Base-by-base conservation (phyloP, 2,113 vertebrate species). In the Leptobrachium leishanense region DNA sequence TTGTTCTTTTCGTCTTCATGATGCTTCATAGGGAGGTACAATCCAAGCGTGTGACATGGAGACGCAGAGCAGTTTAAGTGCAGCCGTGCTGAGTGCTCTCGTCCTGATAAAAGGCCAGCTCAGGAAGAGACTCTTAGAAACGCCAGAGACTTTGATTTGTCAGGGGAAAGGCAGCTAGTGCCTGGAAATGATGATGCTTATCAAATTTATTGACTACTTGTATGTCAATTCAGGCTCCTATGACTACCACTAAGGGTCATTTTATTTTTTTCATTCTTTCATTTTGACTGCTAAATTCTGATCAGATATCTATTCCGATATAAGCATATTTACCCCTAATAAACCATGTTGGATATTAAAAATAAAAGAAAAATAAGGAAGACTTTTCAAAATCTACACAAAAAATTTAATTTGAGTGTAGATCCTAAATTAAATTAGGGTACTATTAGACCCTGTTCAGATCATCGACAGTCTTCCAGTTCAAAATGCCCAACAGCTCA, bases 131-230 rank as follows among this genome's bases (percentile, higher is more conserved):
- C 10, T 43, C 41, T 1, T 2, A 43, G 66, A 40, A 68, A 68
- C 66, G 15, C 42, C 66, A 68, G 6, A 43, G 40, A 68, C 66
- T 68, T 67, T 67, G 31, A 67, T 67, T 40, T 68, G 66, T n/a
- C 42, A 15, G 41, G 42, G 66, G 12, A 68, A 15, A 68, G 40
- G 2, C 66, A 68, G 66, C 12, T 6, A 68, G 42, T 11, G 66
- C 41, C 9, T 43, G 39, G 5, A 15, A 68, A 68, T 15, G 5
- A 68, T 43, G 46, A 50, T 50, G 46, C 46, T 50, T 50, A 50
- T 50, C 46, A 50, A 4, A 43, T 68, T 68, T 68, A 68, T 68
- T 68, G 40, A 68, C 66, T 59, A 59, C 6, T 68, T 68, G 66
- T 68, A 43, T 68, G 66, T 68, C 41, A 68, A 68, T 68, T 68